Percentiles rank a stretch among this genome's conserved stretches.
Conservation (phyloP, 1,140 invertebrate species). For the Ceratitis capitata region DNA sequence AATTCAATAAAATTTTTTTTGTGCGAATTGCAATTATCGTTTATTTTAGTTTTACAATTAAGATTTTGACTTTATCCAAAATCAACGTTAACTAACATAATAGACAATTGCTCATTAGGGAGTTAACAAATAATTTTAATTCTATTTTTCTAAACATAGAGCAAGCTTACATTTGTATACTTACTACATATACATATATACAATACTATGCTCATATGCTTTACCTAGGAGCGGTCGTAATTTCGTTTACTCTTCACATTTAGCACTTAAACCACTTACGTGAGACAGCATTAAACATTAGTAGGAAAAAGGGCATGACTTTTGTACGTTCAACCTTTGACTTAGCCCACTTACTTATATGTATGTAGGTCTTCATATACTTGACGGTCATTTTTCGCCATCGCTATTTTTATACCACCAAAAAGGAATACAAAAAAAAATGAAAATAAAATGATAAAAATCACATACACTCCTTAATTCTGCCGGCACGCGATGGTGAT, state of each 20-base stretch:
- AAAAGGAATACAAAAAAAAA: neutral
- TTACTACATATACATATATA: no score
- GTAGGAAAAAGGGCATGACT: neutral
- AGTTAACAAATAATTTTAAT: no score
- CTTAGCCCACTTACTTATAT: neutral
- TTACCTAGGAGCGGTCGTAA: constrained; percentile 1
- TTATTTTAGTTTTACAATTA: no score
- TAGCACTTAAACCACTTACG: constrained; percentile 20
- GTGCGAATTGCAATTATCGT: no score
- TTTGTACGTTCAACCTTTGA: neutral
- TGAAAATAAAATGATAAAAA: constrained; percentile 59
- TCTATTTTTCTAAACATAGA: no score
- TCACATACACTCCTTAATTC: constrained; percentile 65
- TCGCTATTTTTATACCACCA: constrained; percentile 58
- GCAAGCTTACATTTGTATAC: no score
- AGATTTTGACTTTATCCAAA: no score
- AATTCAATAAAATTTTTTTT: no score
- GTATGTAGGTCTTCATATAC: no score
- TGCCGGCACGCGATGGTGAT: constrained; percentile 63
- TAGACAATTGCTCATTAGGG: no score
- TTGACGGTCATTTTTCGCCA: constrained; percentile 40
- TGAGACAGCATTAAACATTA: neutral
- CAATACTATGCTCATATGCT: no score
- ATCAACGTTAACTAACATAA: no score
- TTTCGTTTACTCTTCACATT: constrained; percentile 27